Percentiles rank a stretch among this genome's conserved stretches.
Evolutionary conservation across 2,888 invertebrate species (phyloP).

Genomic region (Ferrisia virgata): DNA sequence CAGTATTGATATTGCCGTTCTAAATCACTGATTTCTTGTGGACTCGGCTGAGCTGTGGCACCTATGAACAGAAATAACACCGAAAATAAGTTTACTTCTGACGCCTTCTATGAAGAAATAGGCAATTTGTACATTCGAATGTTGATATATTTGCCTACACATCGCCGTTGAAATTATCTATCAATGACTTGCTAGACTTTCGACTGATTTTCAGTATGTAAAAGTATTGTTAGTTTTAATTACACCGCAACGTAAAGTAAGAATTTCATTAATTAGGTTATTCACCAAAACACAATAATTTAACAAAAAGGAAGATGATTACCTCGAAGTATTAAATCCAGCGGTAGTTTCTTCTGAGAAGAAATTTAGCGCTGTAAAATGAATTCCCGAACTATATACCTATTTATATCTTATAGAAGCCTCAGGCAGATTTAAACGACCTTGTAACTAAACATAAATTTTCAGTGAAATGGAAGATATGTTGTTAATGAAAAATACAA

Average conservation of each 20-base stretch:
- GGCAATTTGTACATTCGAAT: not conserved
- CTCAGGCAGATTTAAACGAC: not conserved
- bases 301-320: too few species aligned
- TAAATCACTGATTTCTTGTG: slow-evolving; percentile 43
- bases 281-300: not conserved
- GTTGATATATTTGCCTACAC: not conserved
- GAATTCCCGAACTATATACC: not conserved
- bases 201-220: not conserved
- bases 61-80: slow-evolving; percentile 6
- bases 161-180: not conserved
- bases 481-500: slow-evolving; percentile 13
- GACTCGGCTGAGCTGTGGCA: not conserved
- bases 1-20: slow-evolving; percentile 49
- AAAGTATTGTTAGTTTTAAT: too few species aligned
- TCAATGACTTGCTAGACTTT: not conserved
- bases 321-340: too few species aligned
- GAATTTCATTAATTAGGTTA: too few species aligned
- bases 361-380: not conserved
- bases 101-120: not conserved
- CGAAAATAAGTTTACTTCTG: not conserved
- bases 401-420: too few species aligned
- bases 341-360: not conserved
- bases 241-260: too few species aligned
- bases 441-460: not conserved
- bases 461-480: not conserved